phyloP scores from a whole-genome alignment of 2,888 invertebrate genomes.

The Nomada lathburiana region DNA sequence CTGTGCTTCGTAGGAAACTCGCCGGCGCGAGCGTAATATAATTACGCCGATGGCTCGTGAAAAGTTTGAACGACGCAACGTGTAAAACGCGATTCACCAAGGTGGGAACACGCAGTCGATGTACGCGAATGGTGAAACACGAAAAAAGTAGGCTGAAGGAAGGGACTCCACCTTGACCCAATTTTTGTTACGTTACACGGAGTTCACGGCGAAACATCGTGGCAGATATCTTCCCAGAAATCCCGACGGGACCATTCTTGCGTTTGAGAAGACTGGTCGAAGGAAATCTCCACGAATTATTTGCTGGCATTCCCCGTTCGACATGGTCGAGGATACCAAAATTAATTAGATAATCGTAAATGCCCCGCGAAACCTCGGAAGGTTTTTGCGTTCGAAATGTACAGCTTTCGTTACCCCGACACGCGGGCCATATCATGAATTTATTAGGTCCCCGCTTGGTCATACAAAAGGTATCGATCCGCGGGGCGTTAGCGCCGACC shows the following conservation, averaged over 20 bases:
- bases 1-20: too few relatives aligned
- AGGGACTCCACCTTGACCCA: conserved; percentile 52
- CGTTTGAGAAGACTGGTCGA: conserved; percentile 32
- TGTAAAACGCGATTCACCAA: conserved; percentile 19
- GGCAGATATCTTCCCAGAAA: conserved; percentile 46
- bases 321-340: neutral
- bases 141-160: conserved; percentile 25
- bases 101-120: conserved; percentile 7
- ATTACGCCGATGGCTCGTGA: neutral
- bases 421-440: conserved; percentile 63
- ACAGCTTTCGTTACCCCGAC: conserved; percentile 47
- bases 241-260: conserved; percentile 43
- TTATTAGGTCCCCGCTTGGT: conserved; percentile 68
- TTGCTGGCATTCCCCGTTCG: neutral
- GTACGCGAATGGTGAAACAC: conserved; percentile 15
- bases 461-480: conserved; percentile 70
- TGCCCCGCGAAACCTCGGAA: conserved; percentile 14
- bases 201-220: conserved; percentile 23
- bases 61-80: conserved; percentile 16
- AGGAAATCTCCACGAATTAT: conserved; percentile 16
- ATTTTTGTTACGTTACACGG: conserved; percentile 48
- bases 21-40: too few relatives aligned
- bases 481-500: conserved; percentile 23
- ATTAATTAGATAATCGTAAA: conserved; percentile 30
- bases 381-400: conserved; percentile 42